Percentiles rank a stretch among this genome's conserved stretches.
Evolutionary conservation across 2,113 vertebrate species (phyloP).

Genomic region (Bos indicus): DNA sequence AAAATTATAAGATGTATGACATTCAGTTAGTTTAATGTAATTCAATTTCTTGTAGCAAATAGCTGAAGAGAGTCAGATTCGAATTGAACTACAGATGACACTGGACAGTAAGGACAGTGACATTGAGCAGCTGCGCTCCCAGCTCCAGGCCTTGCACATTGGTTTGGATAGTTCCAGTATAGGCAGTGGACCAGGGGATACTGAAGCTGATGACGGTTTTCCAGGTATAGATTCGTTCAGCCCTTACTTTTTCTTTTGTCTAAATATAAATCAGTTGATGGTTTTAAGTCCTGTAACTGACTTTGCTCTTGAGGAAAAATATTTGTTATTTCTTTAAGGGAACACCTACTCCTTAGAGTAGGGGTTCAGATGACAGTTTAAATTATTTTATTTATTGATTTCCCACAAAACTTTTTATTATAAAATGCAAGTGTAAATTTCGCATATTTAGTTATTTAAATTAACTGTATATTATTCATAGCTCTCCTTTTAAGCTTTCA

Average conservation of each 20-base stretch:
- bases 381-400: not conserved
- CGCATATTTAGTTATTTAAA: conserved; percentile 30
- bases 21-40: not conserved
- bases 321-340: not conserved
- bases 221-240: conserved; percentile 81
- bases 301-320: conserved; percentile 15
- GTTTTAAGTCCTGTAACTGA: not conserved
- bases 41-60: conserved; percentile 87
- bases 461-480: not conserved
- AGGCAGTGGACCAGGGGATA: conserved; percentile 92
- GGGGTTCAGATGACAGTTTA: not conserved
- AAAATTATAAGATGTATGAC: not conserved
- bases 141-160: conserved; percentile 90
- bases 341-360: not conserved
- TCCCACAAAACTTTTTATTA: not conserved
- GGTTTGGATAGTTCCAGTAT: conserved; percentile 94
- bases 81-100: conserved; percentile 98
- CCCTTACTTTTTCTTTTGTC: not conserved
- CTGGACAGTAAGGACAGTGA: conserved; percentile 99
- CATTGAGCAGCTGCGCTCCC: conserved; percentile 97
- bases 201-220: conserved; percentile 92
- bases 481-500: conserved; percentile 49
- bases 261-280: not conserved
- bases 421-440: not conserved
- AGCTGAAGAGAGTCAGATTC: conserved; percentile 94